Base-by-base conservation (phyloP, 2,888 invertebrate genomes). In the Therioaphis trifolii region DNA sequence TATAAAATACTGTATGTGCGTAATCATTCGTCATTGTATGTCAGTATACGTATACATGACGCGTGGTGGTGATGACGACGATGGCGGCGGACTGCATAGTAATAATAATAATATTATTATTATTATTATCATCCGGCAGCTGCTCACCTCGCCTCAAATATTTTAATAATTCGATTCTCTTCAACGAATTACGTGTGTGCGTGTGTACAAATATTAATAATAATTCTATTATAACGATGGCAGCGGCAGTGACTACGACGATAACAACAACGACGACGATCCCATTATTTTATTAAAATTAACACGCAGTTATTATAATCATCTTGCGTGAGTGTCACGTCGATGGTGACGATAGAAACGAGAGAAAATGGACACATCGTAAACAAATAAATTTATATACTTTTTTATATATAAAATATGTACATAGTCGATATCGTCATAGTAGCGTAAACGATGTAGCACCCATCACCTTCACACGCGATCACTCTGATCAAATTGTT, bases 151-250 rank as follows among this genome's bases (percentile, higher is more conserved):
- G 68, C 40, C 55, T n/a, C 78, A 9, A 68, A 43, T 69, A 79
- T 79, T 69, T 79, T 79, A 55, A 79, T 79, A 79, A 79, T 79
- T 79, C 69, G 68, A 79, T 79, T 79, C 35, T 55, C 78, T 52
- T 55, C 63, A 49, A 66, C 78, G 43, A 40, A 40, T 52, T 27
- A 15, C 2, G 35, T 46, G 43, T 21, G 58, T 24, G 63, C 27
- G 11, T 40, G 12, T 27, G 43, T 27, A 35, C 52, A 52, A 40
- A 78, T 78, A 68, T 78, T 78, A 78, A 78, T 78, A 55, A 78
- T 78, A 78, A 78, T 68, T 68, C 52, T 78, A 68, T 78, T 69
- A 69, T 27, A 43, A 55, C 29, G 35, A 29, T 12, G 52, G 52
- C 18, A 18, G n/a, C 49, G 7, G 3, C 49, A 11, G 11, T n/a